Evolutionary conservation across 2,888 invertebrate genomes (phyloP).

Genomic region (Orgyia antiqua): DNA sequence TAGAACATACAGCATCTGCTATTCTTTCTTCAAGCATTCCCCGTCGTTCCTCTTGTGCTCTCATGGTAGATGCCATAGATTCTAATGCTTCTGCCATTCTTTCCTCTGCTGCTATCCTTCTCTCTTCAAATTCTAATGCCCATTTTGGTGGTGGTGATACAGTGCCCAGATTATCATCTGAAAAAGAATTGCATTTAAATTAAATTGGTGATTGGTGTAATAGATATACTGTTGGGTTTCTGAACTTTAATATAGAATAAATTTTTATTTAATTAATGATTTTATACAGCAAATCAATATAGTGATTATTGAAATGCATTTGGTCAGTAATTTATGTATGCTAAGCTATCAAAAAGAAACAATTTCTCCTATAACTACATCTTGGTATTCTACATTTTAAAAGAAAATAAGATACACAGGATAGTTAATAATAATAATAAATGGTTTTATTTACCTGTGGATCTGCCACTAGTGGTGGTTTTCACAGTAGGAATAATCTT

Average conservation of each 20-base stretch:
- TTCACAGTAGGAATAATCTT: conserved; percentile 20
- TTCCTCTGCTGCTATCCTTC: conserved; percentile 57
- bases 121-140: conserved; percentile 59
- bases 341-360: no score
- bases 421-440: no score
- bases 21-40: conserved; percentile 46
- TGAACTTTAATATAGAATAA: no score
- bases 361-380: no score
- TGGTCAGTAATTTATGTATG: no score
- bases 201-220: no score
- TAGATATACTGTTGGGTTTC: no score
- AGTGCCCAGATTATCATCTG: conserved; percentile 36
- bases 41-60: conserved; percentile 48
- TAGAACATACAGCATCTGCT: conserved; percentile 45
- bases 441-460: not conserved
- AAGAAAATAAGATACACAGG: no score
- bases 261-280: not conserved
- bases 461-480: conserved; percentile 16
- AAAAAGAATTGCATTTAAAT: no score
- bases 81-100: conserved; percentile 57
- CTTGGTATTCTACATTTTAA: no score
- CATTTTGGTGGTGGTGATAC: conserved; percentile 58
- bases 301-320: no score
- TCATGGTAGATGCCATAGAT: conserved; percentile 49
- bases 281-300: no score